These are phyloP conservation scores for Choloepus hoffmanni DNA, from an alignment of 2,113 vertebrate genomes.

Conservation along the genomic window DNA sequence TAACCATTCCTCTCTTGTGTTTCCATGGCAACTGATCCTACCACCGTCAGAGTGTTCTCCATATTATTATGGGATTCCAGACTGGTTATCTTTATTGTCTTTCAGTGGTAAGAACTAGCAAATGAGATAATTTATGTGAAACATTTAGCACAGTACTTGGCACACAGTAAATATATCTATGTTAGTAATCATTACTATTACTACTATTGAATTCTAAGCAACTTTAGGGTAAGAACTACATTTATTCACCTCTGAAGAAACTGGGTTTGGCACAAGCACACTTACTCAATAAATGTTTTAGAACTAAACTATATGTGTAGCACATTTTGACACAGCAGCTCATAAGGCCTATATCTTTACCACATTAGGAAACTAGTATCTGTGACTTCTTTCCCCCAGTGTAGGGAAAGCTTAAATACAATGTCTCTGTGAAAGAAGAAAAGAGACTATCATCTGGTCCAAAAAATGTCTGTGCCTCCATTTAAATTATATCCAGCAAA, in stretches of 20 bases:
- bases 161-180: background rate
- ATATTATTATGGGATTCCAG: conserved; percentile 29
- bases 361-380: background rate
- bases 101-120: background rate
- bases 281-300: background rate
- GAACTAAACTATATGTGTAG: background rate
- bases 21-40: conserved; percentile 2
- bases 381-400: background rate
- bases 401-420: background rate
- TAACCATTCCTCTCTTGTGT: background rate
- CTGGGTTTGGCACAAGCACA: background rate
- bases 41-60: background rate
- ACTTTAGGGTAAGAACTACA: background rate
- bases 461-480: background rate
- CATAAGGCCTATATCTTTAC: background rate
- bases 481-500: background rate
- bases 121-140: background rate
- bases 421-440: conserved; percentile 20
- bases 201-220: conserved; percentile 34
- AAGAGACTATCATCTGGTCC: background rate
- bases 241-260: conserved; percentile 23
- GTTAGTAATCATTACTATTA: background rate
- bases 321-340: background rate
- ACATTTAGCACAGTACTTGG: conserved; percentile 5
- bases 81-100: background rate